Evolutionary conservation across 1,140 invertebrate species (phyloP).

Genomic region (Colletes gigas): DNA sequence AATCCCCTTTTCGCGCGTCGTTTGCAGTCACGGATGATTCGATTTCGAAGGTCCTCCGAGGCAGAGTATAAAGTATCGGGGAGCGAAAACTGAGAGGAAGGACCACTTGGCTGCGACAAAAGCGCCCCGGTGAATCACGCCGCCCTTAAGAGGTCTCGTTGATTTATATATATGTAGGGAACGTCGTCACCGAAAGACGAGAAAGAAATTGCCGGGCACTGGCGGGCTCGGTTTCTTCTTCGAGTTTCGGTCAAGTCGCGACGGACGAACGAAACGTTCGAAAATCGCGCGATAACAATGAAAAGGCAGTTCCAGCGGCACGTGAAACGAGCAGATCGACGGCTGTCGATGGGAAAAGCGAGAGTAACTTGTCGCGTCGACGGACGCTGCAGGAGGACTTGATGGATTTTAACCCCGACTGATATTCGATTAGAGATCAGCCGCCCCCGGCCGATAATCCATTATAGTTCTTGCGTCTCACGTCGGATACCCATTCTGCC

Average conservation of each 20-base stretch:
- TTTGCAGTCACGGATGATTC: background rate
- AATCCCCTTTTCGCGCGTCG: background rate
- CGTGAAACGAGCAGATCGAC: background rate
- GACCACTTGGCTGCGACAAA: conserved; percentile 70
- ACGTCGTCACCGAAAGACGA: conserved; percentile 60
- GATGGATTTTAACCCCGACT: conserved; percentile 77
- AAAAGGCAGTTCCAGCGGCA: background rate
- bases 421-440: conserved; percentile 76
- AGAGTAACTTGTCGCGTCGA: conserved; percentile 44
- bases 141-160: conserved; percentile 67
- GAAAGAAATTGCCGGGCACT: conserved; percentile 72
- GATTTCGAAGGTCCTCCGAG: conserved; percentile 35
- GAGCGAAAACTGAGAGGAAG: conserved; percentile 62
- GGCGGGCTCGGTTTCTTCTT: conserved; percentile 42
- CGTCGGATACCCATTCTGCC: conserved; percentile 41
- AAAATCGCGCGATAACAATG: conserved; percentile 12
- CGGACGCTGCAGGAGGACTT: conserved; percentile 63
- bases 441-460: conserved; percentile 72
- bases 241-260: background rate
- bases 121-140: conserved; percentile 74
- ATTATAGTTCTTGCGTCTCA: conserved; percentile 74
- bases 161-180: conserved; percentile 70
- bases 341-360: background rate
- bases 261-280: background rate
- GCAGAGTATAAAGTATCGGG: conserved; percentile 44